A percentile compares a stretch with the other conserved stretches of the same genome.
phyloP scores from a whole-genome alignment of 2,797 vertebrate species.

The Vireo griseus region DNA sequence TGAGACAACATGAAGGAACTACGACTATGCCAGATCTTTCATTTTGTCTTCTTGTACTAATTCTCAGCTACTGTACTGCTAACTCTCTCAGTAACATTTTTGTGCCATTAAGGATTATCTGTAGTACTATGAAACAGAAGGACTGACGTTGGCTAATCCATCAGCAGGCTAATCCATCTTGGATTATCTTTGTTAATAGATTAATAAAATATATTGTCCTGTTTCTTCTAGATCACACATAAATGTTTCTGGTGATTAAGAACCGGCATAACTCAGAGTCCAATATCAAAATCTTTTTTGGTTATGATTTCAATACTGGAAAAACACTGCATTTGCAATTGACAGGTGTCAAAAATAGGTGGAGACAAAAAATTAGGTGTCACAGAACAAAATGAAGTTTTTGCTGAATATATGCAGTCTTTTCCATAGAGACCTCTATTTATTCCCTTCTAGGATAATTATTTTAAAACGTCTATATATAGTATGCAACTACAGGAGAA shows the following conservation, averaged over 20 bases:
- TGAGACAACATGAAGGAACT: not conserved
- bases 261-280: not conserved
- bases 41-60: not conserved
- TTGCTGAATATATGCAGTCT: not conserved
- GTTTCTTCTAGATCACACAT: constrained; percentile 40
- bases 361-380: not conserved
- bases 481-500: not conserved
- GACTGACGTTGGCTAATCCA: too few relatives aligned
- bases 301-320: not conserved
- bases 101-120: not conserved
- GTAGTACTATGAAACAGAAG: not conserved
- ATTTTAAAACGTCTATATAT: not conserved
- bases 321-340: not conserved
- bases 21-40: not conserved
- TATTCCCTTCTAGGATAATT: not conserved
- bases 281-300: constrained; percentile 22
- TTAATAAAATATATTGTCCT: constrained; percentile 38
- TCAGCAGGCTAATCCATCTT: constrained; percentile 29
- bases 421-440: not conserved
- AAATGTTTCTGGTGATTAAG: constrained; percentile 16
- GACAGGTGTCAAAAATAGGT: not conserved
- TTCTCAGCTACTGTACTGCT: not conserved
- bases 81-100: not conserved
- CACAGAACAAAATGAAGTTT: not conserved
- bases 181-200: constrained; percentile 54